phyloP scores from a whole-genome alignment of 2,888 invertebrate species.

The Teleogryllus oceanicus region DNA sequence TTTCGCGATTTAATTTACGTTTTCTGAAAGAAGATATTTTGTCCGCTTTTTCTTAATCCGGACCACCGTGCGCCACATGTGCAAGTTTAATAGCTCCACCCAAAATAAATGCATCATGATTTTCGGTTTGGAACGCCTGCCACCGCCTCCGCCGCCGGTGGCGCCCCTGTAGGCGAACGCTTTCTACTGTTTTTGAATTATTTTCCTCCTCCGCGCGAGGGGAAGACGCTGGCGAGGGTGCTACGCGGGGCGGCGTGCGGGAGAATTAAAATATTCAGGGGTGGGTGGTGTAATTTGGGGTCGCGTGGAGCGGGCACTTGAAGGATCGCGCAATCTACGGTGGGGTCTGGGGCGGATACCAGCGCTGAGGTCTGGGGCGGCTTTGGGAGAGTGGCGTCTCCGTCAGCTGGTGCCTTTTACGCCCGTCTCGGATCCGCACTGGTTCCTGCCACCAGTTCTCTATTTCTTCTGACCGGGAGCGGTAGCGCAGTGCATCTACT shows the following conservation, averaged over 20 bases:
- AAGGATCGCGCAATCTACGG: neutral
- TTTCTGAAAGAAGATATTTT: too few relatives aligned
- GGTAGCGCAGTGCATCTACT: too few relatives aligned
- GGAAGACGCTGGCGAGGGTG: neutral
- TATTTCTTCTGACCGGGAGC: too few relatives aligned
- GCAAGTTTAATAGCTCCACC: neutral
- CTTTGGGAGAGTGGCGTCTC: too few relatives aligned
- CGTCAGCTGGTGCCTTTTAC: too few relatives aligned
- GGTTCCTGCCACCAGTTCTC: too few relatives aligned
- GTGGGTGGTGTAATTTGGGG: neutral
- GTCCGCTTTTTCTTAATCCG: too few relatives aligned
- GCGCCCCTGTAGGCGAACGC: neutral
- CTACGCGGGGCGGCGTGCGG: neutral
- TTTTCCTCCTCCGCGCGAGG: neutral
- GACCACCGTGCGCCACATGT: neutral
- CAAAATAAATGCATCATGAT: slow-evolving; percentile 9
- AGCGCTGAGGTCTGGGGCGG: too few relatives aligned
- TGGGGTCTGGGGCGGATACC: too few relatives aligned
- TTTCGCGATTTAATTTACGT: too few relatives aligned
- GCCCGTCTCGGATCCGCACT: too few relatives aligned
- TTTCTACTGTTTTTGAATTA: slow-evolving; percentile 18
- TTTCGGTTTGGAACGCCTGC: neutral
- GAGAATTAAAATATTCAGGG: slow-evolving; percentile 10
- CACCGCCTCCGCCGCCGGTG: neutral
- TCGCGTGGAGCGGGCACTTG: neutral